phyloP scores from a whole-genome alignment of 2,888 invertebrate species.

The Trachelus troglodyta region DNA sequence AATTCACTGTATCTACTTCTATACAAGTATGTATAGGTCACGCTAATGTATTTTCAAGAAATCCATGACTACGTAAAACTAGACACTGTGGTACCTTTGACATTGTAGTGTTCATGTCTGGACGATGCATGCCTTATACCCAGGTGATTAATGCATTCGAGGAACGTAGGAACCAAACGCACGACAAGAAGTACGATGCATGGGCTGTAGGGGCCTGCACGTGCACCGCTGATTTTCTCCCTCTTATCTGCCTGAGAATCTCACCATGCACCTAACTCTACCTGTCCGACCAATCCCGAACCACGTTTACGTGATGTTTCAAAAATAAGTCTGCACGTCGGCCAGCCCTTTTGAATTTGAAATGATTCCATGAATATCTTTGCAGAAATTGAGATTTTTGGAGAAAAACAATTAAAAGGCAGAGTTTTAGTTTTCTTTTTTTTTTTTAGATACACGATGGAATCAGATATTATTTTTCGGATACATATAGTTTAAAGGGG shows the following conservation, averaged over 20 bases:
- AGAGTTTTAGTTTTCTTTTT: neutral
- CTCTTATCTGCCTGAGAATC: slow-evolving; percentile 53
- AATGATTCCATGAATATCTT: neutral
- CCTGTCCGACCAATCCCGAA: slow-evolving; percentile 25
- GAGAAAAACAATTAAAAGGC: neutral
- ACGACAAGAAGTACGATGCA: slow-evolving; percentile 46
- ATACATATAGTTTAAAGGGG: neutral
- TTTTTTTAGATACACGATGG: neutral
- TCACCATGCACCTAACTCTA: slow-evolving; percentile 23
- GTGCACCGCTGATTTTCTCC: slow-evolving; percentile 59
- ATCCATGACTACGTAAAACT: neutral
- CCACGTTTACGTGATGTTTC: slow-evolving; percentile 39
- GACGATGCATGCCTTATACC: slow-evolving; percentile 33
- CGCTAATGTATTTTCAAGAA: neutral
- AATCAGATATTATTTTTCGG: neutral
- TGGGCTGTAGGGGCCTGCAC: slow-evolving; percentile 47
- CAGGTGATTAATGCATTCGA: slow-evolving; percentile 61
- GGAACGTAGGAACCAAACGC: slow-evolving; percentile 45
- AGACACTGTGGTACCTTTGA: neutral
- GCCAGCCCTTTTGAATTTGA: neutral
- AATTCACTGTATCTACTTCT: neutral
- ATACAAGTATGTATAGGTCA: neutral
- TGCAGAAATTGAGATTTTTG: neutral
- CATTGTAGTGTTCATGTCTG: neutral
- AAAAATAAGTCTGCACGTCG: slow-evolving; percentile 4